phyloP scores from a whole-genome alignment of 2,113 vertebrate genomes.

The Hoplias malabaricus region DNA sequence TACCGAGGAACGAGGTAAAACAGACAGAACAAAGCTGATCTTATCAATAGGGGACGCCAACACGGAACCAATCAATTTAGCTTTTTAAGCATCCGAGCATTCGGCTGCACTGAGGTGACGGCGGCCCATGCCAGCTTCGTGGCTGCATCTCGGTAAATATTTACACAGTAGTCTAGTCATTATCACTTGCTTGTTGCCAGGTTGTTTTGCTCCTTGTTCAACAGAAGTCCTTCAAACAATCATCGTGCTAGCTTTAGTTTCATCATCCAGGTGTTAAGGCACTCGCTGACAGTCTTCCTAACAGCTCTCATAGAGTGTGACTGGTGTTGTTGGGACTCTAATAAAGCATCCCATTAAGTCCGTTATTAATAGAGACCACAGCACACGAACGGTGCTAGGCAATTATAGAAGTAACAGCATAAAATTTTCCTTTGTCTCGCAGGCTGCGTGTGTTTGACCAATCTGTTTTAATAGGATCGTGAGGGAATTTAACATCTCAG shows the following conservation, averaged over 20 bases:
- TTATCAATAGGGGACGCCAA: conserved; percentile 6
- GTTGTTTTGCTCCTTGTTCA: conserved; percentile 54
- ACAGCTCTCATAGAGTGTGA: conserved; percentile 35
- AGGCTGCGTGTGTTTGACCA: conserved; percentile 19
- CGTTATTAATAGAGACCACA: conserved; percentile 35
- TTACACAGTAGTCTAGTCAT: conserved; percentile 45
- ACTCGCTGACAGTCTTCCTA: conserved; percentile 21
- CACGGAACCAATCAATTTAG: background rate
- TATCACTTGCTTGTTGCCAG: conserved; percentile 35
- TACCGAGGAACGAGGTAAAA: background rate
- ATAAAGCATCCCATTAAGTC: conserved; percentile 22
- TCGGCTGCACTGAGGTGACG: background rate
- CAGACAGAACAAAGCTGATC: background rate
- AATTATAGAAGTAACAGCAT: conserved; percentile 16
- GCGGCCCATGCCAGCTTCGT: conserved; percentile 9
- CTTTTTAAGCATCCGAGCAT: conserved; percentile 9
- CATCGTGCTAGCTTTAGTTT: conserved; percentile 38
- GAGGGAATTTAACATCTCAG: conserved; percentile 30
- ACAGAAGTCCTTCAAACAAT: conserved; percentile 48
- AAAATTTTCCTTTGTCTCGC: conserved; percentile 13
- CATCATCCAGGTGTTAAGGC: conserved; percentile 31
- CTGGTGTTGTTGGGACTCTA: conserved; percentile 40
- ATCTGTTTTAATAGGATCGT: background rate
- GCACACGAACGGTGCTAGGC: conserved; percentile 10
- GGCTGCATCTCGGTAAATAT: conserved; percentile 43